phyloP scores from a whole-genome alignment of 2,797 vertebrate species.

The Hipposideros larvatus region DNA sequence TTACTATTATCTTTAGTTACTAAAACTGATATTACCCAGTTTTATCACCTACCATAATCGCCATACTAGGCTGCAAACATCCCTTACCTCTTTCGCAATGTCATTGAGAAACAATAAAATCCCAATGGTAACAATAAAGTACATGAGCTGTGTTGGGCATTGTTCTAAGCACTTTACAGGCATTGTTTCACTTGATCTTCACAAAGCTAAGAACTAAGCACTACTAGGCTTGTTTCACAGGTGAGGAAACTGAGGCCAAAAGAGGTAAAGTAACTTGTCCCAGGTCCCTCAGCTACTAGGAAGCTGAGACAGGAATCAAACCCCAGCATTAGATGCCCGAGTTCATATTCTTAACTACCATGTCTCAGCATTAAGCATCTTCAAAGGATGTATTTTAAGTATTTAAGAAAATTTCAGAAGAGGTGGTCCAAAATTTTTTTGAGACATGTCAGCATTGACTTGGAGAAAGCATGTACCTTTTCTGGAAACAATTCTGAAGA shows the following conservation, averaged over 20 bases:
- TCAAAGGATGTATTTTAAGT: conserved; percentile 36
- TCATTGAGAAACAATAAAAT: conserved; percentile 6
- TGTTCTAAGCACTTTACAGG: background rate
- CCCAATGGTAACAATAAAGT: background rate
- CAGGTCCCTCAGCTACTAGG: background rate
- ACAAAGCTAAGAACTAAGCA: background rate
- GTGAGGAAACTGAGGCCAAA: background rate
- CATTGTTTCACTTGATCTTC: background rate
- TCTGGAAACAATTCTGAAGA: conserved; percentile 23
- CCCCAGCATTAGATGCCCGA: background rate
- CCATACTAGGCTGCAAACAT: background rate
- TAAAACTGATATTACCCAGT: conserved; percentile 16
- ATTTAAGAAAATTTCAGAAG: conserved; percentile 47
- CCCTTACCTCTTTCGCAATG: background rate
- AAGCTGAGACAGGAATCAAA: background rate
- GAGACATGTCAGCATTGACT: conserved; percentile 27
- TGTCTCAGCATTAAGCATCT: background rate
- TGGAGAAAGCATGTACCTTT: background rate
- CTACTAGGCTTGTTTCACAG: background rate
- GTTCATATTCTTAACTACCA: background rate
- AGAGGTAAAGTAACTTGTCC: background rate
- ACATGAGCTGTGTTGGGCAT: too few relatives aligned
- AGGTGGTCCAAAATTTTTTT: background rate
- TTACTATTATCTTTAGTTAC: background rate
- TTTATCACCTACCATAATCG: conserved; percentile 9